Conservation (phyloP, 1,140 invertebrate species). For the Conopomorpha cramerella region DNA sequence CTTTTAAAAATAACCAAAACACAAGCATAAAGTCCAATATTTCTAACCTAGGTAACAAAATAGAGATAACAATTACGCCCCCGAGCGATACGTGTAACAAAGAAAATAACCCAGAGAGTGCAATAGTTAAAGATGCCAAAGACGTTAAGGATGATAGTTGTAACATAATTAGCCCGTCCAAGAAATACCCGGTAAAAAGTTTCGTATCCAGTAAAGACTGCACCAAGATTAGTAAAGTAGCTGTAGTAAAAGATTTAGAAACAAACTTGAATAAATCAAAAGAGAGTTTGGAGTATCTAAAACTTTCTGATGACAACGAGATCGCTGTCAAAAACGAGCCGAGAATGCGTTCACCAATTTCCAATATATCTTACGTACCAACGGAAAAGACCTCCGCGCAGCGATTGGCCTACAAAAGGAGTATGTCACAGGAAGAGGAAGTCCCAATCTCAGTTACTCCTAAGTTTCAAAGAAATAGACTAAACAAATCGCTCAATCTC, state of each 20-base stretch:
- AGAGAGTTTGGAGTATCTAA: conserved; percentile 54
- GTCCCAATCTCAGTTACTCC: conserved; percentile 30
- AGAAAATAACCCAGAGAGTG: conserved; percentile 35
- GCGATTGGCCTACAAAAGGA: conserved; percentile 31
- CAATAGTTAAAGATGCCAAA: conserved; percentile 51
- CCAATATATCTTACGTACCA: conserved; percentile 42
- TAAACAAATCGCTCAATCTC: conserved; percentile 55
- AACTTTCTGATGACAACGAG: conserved; percentile 49
- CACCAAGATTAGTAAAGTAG: conserved; percentile 44
- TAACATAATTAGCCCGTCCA: conserved; percentile 49
- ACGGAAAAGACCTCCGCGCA: conserved; percentile 28
- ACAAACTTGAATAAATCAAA: conserved; percentile 44
- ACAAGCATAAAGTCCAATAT: conserved; percentile 14
- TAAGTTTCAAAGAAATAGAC: conserved; percentile 51
- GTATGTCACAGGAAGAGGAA: conserved; percentile 38
- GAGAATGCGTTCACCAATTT: conserved; percentile 50
- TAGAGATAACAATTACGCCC: conserved; percentile 15
- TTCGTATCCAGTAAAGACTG: conserved; percentile 37
- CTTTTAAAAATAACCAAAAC: conserved; percentile 18
- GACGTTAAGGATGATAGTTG: conserved; percentile 39
- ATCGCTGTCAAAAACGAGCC: conserved; percentile 56
- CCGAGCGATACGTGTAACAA: conserved; percentile 22
- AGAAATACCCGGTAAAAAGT: conserved; percentile 47
- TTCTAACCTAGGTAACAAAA: conserved; percentile 13
- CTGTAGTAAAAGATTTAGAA: conserved; percentile 50